These are phyloP conservation scores for Poeciliopsis retropinna DNA, from an alignment of 2,113 vertebrate genomes.

Conservation along the genomic window DNA sequence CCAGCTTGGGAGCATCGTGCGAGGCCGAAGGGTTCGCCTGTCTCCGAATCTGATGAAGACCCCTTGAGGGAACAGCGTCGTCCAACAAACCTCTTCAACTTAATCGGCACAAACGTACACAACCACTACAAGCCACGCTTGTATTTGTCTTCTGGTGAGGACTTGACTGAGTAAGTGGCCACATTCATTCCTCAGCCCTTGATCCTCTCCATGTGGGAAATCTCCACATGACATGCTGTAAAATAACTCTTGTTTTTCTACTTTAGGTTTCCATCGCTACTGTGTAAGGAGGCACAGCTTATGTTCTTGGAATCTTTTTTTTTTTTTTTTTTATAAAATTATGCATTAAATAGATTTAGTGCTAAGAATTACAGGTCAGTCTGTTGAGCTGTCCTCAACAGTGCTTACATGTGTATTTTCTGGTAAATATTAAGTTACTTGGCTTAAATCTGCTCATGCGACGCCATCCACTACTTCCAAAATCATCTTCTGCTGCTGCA, in stretches of 20 bases:
- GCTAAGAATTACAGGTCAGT: not conserved
- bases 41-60: conserved; percentile 36
- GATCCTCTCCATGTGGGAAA: conserved; percentile 39
- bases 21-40: conserved; percentile 17
- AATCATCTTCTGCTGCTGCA: not conserved
- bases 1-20: conserved; percentile 45
- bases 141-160: conserved; percentile 9
- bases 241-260: conserved; percentile 20
- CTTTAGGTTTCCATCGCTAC: not conserved
- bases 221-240: conserved; percentile 26
- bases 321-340: too few species aligned
- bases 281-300: not conserved
- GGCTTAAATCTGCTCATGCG: too few species aligned
- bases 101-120: conserved; percentile 11
- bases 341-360: not conserved
- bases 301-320: not conserved
- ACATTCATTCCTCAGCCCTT: conserved; percentile 38
- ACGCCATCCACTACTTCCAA: too few species aligned
- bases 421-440: not conserved
- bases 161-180: conserved; percentile 8
- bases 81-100: conserved; percentile 17
- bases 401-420: not conserved
- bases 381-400: not conserved
- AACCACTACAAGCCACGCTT: not conserved
- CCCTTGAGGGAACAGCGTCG: conserved; percentile 17